Evolutionary conservation across 2,888 invertebrate genomes (phyloP).

Genomic region (Eristalis pertinax): DNA sequence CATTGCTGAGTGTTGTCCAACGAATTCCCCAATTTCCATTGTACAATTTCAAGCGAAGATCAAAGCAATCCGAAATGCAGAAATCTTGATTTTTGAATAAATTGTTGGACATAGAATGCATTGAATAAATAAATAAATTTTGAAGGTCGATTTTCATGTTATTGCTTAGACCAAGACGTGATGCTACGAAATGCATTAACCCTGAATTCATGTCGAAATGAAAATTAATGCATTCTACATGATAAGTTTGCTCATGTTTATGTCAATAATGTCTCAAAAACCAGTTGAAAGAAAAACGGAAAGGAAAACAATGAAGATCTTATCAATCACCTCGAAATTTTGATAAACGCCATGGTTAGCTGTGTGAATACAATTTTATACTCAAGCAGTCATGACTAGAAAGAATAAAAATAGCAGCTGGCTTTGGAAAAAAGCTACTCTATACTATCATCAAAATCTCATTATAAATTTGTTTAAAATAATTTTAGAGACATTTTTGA

Average conservation of each 20-base stretch:
- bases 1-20: not conserved
- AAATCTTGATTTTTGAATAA: not conserved
- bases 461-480: no score
- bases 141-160: not conserved
- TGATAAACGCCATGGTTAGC: no score
- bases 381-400: no score
- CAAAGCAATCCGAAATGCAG: not conserved
- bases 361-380: no score
- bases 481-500: no score
- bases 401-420: no score
- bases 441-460: no score
- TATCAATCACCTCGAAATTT: no score
- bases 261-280: not conserved
- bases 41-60: not conserved
- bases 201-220: conserved; percentile 29
- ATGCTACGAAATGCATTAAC: not conserved
- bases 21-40: not conserved
- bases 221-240: conserved; percentile 46
- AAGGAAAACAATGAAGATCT: not conserved
- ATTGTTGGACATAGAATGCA: not conserved
- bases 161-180: not conserved
- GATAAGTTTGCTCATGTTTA: conserved; percentile 31
- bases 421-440: no score
- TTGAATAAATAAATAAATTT: not conserved
- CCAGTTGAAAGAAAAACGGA: not conserved